phyloP scores from a whole-genome alignment of 2,113 vertebrate species.

The Xenotilapia longispinis region DNA sequence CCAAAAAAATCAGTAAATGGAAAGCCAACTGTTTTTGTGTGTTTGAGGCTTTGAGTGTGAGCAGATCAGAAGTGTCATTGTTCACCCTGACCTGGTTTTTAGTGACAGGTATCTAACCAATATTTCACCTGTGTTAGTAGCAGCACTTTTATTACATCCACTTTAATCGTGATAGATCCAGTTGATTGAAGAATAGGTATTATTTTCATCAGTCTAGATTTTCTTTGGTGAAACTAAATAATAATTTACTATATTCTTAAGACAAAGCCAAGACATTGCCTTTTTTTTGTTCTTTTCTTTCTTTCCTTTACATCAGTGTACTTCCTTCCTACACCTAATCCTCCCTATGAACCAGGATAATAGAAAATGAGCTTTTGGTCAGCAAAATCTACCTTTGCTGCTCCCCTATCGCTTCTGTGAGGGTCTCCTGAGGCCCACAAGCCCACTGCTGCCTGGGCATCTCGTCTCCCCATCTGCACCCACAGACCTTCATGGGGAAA shows the following conservation, averaged over 20 bases:
- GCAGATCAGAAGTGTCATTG: neutral
- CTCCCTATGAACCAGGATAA: neutral
- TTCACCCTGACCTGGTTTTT: neutral
- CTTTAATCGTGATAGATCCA: neutral
- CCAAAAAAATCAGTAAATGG: neutral
- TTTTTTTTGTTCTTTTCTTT: neutral
- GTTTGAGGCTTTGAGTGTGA: neutral
- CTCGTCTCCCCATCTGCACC: neutral
- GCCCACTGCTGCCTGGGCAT: neutral
- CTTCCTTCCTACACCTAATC: neutral
- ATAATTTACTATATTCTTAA: neutral
- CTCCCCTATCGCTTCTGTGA: neutral
- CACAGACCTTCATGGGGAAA: neutral
- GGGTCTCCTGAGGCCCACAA: neutral
- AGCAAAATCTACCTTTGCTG: neutral
- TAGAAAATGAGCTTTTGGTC: neutral
- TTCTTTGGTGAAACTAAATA: neutral
- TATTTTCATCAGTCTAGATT: neutral
- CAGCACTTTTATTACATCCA: neutral
- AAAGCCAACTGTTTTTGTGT: neutral
- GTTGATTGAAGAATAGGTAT: neutral
- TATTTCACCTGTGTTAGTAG: neutral
- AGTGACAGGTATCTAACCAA: neutral
- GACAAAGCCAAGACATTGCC: neutral
- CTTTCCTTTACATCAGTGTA: neutral